Conservation (phyloP, 2,113 vertebrate species). For the Sigmodon hispidus region DNA sequence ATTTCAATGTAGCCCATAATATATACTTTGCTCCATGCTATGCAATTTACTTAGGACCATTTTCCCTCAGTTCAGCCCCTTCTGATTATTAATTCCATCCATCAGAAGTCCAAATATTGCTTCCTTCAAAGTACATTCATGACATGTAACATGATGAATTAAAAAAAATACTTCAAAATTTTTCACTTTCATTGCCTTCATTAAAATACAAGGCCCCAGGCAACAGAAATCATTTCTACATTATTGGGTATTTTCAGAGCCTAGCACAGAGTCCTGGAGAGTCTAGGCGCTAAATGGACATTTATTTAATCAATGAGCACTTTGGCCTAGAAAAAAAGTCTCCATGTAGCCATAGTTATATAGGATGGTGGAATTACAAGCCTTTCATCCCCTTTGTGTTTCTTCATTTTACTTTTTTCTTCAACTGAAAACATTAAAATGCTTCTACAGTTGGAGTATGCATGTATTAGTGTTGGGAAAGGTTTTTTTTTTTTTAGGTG, state of each 20-base stretch:
- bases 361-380: not conserved
- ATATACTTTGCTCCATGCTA: not conserved
- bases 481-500: not conserved
- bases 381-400: constrained; percentile 19
- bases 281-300: not conserved
- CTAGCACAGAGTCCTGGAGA: not conserved
- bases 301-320: not conserved
- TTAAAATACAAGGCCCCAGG: not conserved
- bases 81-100: constrained; percentile 13
- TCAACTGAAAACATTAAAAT: not conserved
- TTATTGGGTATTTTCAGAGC: not conserved
- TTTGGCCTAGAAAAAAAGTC: not conserved
- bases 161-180: not conserved
- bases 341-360: not conserved
- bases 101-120: not conserved
- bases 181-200: not conserved
- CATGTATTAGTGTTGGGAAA: not conserved
- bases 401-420: not conserved
- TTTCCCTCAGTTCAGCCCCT: not conserved
- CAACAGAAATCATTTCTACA: not conserved
- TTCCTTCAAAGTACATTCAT: not conserved
- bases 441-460: not conserved
- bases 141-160: not conserved
- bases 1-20: not conserved
- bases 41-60: not conserved